Evolutionary conservation across 2,113 vertebrate species (phyloP).

Genomic region (Acanthisitta chloris): DNA sequence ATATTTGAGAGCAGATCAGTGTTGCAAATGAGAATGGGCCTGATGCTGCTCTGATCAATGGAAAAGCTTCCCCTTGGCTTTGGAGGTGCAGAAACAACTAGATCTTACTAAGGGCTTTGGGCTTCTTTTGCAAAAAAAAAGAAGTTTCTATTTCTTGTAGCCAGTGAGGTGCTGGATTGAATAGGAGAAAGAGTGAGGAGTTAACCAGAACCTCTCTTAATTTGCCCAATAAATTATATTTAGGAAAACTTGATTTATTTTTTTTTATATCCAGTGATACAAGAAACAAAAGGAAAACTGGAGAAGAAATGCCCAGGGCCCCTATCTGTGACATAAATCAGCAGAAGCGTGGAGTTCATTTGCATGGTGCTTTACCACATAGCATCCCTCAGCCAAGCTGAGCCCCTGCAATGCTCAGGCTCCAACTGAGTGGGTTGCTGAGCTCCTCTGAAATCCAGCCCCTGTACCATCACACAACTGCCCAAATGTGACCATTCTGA

Average conservation of each 20-base stretch:
- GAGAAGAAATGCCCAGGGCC: background rate
- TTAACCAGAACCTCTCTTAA: background rate
- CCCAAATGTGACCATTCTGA: background rate
- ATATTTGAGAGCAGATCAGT: slow-evolving; percentile 66
- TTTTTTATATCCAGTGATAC: background rate
- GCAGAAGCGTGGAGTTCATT: background rate
- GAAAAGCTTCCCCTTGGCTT: slow-evolving; percentile 6
- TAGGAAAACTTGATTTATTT: background rate
- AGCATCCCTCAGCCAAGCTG: background rate
- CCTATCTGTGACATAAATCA: background rate
- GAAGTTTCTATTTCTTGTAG: background rate
- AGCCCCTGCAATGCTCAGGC: background rate
- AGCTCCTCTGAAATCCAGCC: background rate
- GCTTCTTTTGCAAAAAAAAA: background rate
- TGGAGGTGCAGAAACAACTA: background rate
- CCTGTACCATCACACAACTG: rapidly evolving
- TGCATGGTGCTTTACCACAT: background rate
- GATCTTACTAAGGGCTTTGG: background rate
- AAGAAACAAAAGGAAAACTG: background rate
- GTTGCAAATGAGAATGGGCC: slow-evolving; percentile 53
- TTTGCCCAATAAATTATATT: background rate
- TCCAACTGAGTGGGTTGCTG: background rate
- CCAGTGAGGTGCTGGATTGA: background rate
- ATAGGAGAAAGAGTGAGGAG: background rate
- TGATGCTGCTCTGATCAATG: slow-evolving; percentile 50